These are phyloP conservation scores for Vanessa tameamea DNA, from an alignment of 1,140 invertebrate genomes.

Conservation along the genomic window DNA sequence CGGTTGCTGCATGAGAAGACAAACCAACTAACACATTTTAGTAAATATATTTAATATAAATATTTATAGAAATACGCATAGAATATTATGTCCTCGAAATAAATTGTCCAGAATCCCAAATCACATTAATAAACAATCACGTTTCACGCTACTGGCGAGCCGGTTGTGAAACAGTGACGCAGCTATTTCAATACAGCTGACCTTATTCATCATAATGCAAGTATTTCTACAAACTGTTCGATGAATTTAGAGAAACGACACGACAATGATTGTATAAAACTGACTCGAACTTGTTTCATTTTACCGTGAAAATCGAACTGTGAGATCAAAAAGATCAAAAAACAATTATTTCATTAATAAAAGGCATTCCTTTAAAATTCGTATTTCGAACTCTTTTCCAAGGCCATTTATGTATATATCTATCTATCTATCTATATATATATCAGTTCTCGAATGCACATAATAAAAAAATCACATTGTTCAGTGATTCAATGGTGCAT, in stretches of 20 bases:
- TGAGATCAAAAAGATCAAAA: too few relatives aligned
- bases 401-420: neutral
- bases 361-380: too few relatives aligned
- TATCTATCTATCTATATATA: neutral
- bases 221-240: slow-evolving; percentile 18
- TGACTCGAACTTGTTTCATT: neutral
- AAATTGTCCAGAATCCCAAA: slow-evolving; percentile 5
- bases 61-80: too few relatives aligned
- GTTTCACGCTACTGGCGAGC: neutral
- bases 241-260: slow-evolving; percentile 19
- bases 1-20: too few relatives aligned
- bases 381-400: too few relatives aligned
- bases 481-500: neutral
- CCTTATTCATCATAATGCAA: slow-evolving; percentile 25
- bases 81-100: neutral
- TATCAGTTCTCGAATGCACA: neutral
- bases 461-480: slow-evolving; percentile 1
- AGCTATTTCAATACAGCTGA: slow-evolving; percentile 25
- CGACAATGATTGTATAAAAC: neutral
- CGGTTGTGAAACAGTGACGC: slow-evolving; percentile 24
- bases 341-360: too few relatives aligned
- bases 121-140: slow-evolving; percentile 15
- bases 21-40: too few relatives aligned
- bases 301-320: too few relatives aligned
- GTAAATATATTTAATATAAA: too few relatives aligned